A percentile compares a stretch with the other conserved stretches of the same genome.
These are phyloP conservation scores for Caenorhabditis drosophilae DNA, from an alignment of 2,888 invertebrate genomes.

Conservation along the genomic window DNA sequence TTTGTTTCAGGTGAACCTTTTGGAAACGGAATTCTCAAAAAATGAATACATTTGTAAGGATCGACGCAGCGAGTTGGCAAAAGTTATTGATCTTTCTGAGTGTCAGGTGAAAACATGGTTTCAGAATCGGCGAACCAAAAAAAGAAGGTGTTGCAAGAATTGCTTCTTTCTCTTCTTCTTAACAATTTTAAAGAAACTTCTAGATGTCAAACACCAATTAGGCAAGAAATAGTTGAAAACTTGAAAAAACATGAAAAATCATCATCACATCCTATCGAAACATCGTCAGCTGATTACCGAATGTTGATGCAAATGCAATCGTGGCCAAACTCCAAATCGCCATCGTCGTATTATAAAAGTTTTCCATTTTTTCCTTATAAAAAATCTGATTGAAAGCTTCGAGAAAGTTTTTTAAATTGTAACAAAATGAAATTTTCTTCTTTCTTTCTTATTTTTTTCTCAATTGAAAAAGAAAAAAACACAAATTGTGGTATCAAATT, in stretches of 20 bases:
- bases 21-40: constrained; percentile 35
- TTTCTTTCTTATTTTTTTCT: no score
- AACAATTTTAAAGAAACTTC: not conserved
- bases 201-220: constrained; percentile 27
- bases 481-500: no score
- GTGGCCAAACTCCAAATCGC: no score
- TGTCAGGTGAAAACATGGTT: constrained; percentile 41
- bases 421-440: not conserved
- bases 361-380: not conserved
- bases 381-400: not conserved
- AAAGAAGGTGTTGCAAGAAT: constrained; percentile 22
- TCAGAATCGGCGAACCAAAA: constrained; percentile 36
- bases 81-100: constrained; percentile 29
- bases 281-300: no score
- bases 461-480: no score
- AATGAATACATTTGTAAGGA: constrained; percentile 43
- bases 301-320: no score
- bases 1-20: constrained; percentile 26
- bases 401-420: not conserved
- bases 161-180: no score
- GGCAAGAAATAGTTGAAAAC: constrained; percentile 3
- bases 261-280: no score
- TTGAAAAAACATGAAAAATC: not conserved
- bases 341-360: no score
- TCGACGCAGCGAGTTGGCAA: constrained; percentile 28